Evolutionary conservation across 1,140 invertebrate species (phyloP), one percentile per base, ranked within the genome.

Genomic region (Teleogryllus occipitalis): DNA sequence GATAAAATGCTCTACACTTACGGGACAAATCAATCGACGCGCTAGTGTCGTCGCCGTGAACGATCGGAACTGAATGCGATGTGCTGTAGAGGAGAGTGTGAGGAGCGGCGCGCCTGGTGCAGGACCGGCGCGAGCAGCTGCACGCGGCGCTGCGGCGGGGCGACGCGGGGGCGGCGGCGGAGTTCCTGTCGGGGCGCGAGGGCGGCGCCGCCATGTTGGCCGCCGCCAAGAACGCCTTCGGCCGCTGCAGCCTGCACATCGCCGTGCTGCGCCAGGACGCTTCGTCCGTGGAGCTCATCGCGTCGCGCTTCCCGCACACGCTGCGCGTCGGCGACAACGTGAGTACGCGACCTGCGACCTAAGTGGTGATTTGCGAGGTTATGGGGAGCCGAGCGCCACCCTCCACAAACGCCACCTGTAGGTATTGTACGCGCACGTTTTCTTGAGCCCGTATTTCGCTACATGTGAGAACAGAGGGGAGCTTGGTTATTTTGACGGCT

Each of bases 311-410:
- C 84, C 91, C 93, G 0, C 91, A 93, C 81, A 90, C 93, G 0
- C 83, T 97, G 14, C 88, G 90, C 75, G 88, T 94, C 75, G 93
- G 93, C 0, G 96, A 97, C 85, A 96, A 97, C 87, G 95, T 97
- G 87, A 92, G 91, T 87, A 7, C 27, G 27, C 27, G 27, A 1
- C 5, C 27, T 39, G 27, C 27, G 27, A 39, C n/a, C n/a, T n/a
- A n/a, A n/a, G n/a, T n/a, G n/a, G n/a, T n/a, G n/a, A n/a, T n/a
- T n/a, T n/a, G n/a, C n/a, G n/a, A n/a, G n/a, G n/a, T n/a, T n/a
- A n/a, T n/a, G n/a, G n/a, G n/a, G n/a, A n/a, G n/a, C n/a, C n/a
- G n/a, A n/a, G n/a, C n/a, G n/a, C n/a, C n/a, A n/a, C n/a, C n/a
- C n/a, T n/a, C n/a, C n/a, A n/a, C n/a, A n/a, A n/a, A n/a, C n/a